Conservation (phyloP, 2,113 vertebrate species). For the Brienomyrus longianalis region DNA sequence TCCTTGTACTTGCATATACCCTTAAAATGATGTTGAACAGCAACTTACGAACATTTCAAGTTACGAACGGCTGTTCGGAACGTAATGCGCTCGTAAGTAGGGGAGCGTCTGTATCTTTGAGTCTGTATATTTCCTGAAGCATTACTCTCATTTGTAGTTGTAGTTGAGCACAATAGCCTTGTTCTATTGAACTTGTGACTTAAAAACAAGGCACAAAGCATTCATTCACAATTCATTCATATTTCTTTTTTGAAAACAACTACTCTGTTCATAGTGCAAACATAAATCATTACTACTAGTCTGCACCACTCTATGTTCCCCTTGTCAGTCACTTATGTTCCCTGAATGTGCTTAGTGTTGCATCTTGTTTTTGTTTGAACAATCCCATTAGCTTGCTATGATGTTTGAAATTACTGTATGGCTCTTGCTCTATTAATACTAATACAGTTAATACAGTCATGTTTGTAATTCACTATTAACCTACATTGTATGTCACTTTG, state of each 20-base stretch:
- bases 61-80: too few relatives aligned
- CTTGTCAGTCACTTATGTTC: background rate
- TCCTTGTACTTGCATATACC: too few relatives aligned
- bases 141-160: background rate
- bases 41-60: too few relatives aligned
- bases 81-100: too few relatives aligned
- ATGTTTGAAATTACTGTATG: background rate
- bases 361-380: background rate
- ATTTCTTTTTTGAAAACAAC: background rate
- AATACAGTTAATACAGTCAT: too few relatives aligned
- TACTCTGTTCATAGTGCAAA: background rate
- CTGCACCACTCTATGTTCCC: background rate
- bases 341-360: background rate
- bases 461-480: background rate
- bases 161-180: background rate
- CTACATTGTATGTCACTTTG: background rate
- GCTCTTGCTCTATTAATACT: background rate
- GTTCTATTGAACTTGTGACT: background rate
- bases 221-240: background rate
- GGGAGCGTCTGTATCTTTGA: background rate
- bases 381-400: background rate
- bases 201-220: background rate
- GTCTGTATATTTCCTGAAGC: background rate
- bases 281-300: background rate
- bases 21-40: too few relatives aligned